Percentiles rank a stretch among this genome's conserved stretches.
These are phyloP conservation scores for Tricholauxania praeusta DNA, from an alignment of 2,888 invertebrate genomes.

Conservation along the genomic window DNA sequence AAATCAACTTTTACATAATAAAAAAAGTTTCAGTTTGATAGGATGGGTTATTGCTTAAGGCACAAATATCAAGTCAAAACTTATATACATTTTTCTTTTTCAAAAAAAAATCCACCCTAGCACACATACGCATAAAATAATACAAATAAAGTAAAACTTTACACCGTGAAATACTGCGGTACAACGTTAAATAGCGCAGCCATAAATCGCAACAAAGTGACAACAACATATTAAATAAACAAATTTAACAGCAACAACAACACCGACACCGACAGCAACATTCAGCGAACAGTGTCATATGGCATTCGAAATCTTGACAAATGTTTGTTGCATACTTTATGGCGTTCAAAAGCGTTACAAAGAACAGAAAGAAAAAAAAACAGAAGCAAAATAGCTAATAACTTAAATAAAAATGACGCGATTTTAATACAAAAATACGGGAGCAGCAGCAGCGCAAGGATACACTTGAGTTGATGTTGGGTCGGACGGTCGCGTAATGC, in stretches of 20 bases:
- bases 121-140: not conserved
- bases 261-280: slow-evolving; percentile 27
- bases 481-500: not conserved
- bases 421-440: not conserved
- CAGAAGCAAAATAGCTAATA: slow-evolving; percentile 6
- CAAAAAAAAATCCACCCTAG: no score
- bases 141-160: not conserved
- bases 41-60: not conserved
- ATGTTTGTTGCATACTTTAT: slow-evolving; percentile 29
- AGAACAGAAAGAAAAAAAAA: not conserved
- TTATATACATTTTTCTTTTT: no score
- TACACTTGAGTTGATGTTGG: not conserved
- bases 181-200: not conserved
- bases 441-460: not conserved
- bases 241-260: slow-evolving; percentile 25
- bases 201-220: slow-evolving; percentile 37
- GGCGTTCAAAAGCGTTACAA: not conserved
- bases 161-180: not conserved
- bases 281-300: slow-evolving; percentile 10
- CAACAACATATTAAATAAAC: slow-evolving; percentile 34
- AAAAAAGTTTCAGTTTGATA: not conserved
- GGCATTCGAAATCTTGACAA: slow-evolving; percentile 31
- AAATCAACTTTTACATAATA: slow-evolving; percentile 5
- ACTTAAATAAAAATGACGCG: slow-evolving; percentile 18
- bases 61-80: not conserved